Evolutionary conservation across 1,140 invertebrate genomes (phyloP).

Genomic region (Ditylenchus dipsaci): DNA sequence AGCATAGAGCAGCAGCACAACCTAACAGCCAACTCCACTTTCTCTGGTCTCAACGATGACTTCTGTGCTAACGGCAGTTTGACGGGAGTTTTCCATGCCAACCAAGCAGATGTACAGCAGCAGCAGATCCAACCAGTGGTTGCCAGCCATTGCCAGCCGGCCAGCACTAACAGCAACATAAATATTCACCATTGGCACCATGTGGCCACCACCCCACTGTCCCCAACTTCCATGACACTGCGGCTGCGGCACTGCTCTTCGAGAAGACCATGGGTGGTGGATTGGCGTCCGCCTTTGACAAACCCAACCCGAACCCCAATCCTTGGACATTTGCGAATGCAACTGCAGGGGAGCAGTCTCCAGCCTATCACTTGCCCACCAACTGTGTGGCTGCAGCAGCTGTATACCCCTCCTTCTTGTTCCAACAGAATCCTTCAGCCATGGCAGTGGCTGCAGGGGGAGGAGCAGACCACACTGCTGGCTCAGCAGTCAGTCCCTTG

Average conservation of each 20-base stretch:
- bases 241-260: background rate
- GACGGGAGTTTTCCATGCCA: background rate
- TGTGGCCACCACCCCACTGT: background rate
- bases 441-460: background rate
- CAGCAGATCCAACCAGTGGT: background rate
- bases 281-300: background rate
- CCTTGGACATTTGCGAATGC: background rate
- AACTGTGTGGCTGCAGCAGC: background rate
- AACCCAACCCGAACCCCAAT: background rate
- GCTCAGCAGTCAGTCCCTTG: background rate
- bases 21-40: background rate
- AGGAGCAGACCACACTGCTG: background rate
- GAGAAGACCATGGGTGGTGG: too few species aligned
- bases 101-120: background rate
- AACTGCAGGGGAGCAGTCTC: too few species aligned
- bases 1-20: background rate
- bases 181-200: constrained; percentile 15
- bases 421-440: background rate
- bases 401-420: background rate
- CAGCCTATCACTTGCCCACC: background rate
- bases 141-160: constrained; percentile 1
- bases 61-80: background rate
- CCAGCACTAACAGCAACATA: constrained; percentile 4
- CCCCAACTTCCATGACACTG: background rate
- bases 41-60: background rate